Percentiles rank a stretch among this genome's conserved stretches.
Conservation (phyloP, 1,140 invertebrate species). For the Frieseomelitta varia region DNA sequence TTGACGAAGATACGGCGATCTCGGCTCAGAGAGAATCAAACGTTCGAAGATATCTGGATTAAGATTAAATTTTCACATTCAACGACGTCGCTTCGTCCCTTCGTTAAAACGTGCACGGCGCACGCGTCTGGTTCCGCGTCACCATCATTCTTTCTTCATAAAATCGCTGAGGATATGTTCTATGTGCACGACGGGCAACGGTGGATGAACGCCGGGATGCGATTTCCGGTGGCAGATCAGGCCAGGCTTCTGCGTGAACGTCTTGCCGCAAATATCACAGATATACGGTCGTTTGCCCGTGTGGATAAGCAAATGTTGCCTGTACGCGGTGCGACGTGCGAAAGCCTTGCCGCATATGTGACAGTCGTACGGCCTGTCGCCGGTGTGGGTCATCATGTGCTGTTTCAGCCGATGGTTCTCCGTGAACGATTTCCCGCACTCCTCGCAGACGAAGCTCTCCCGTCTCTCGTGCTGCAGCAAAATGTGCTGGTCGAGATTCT, state of each 20-base stretch:
- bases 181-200: slow-evolving; percentile 74
- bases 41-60: neutral
- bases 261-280: slow-evolving; percentile 80
- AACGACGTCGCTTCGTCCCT: fast-evolving
- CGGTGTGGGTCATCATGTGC: slow-evolving; percentile 87
- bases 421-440: slow-evolving; percentile 88
- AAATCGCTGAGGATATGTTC: slow-evolving; percentile 73
- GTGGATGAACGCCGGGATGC: slow-evolving; percentile 74
- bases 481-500: slow-evolving; percentile 75
- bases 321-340: slow-evolving; percentile 81
- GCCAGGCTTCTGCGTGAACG: slow-evolving; percentile 78
- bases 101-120: neutral
- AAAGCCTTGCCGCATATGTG: slow-evolving; percentile 89
- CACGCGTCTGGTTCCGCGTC: neutral
- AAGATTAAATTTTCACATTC: neutral
- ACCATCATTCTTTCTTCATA: slow-evolving; percentile 70
- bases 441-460: slow-evolving; percentile 84
- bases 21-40: neutral
- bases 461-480: slow-evolving; percentile 74
- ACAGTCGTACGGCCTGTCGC: slow-evolving; percentile 89
- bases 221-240: slow-evolving; percentile 77
- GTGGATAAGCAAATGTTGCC: slow-evolving; percentile 87
- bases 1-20: too few relatives aligned
- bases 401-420: slow-evolving; percentile 79
- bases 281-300: slow-evolving; percentile 86